Percentiles rank a stretch among this genome's conserved stretches.
Evolutionary conservation across 2,797 vertebrate genomes (phyloP).

Genomic region (Gambusia yucatana): DNA sequence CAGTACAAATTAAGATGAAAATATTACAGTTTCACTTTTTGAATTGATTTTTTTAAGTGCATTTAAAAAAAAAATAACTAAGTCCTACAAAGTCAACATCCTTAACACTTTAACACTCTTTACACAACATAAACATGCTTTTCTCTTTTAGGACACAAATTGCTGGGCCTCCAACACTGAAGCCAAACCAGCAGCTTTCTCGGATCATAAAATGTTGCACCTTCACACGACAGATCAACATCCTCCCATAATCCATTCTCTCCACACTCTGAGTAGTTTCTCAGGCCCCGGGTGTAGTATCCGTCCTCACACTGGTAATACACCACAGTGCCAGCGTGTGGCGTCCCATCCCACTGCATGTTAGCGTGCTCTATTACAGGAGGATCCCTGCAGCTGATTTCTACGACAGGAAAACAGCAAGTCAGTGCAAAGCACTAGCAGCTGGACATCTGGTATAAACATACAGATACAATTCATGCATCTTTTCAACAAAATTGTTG

Average conservation of each 20-base stretch:
- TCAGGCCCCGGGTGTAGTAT: slow-evolving; percentile 63
- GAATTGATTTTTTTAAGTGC: not conserved
- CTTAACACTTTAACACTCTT: not conserved
- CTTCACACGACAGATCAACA: slow-evolving; percentile 77
- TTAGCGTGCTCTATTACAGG: slow-evolving; percentile 74
- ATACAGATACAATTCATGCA: not conserved
- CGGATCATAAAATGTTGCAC: slow-evolving; percentile 50
- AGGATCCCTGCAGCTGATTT: slow-evolving; percentile 81
- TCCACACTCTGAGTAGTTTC: slow-evolving; percentile 67
- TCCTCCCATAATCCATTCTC: slow-evolving; percentile 72
- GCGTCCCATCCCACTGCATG: slow-evolving; percentile 76
- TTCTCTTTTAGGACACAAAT: not conserved
- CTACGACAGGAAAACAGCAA: slow-evolving; percentile 72
- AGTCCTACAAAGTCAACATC: not conserved
- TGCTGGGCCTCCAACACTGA: not conserved
- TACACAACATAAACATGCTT: not conserved
- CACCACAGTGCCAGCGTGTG: slow-evolving; percentile 71
- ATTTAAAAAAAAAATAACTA: not conserved
- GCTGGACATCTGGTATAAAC: not conserved
- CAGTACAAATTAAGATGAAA: not conserved
- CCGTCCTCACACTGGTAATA: slow-evolving; percentile 83
- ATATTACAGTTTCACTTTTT: not conserved
- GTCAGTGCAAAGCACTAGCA: slow-evolving; percentile 9
- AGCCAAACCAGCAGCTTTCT: not conserved
- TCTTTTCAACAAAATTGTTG: not conserved